Percentiles rank a stretch among this genome's conserved stretches.
Evolutionary conservation across 2,888 invertebrate genomes (phyloP).

Genomic region (Crematogaster levior): DNA sequence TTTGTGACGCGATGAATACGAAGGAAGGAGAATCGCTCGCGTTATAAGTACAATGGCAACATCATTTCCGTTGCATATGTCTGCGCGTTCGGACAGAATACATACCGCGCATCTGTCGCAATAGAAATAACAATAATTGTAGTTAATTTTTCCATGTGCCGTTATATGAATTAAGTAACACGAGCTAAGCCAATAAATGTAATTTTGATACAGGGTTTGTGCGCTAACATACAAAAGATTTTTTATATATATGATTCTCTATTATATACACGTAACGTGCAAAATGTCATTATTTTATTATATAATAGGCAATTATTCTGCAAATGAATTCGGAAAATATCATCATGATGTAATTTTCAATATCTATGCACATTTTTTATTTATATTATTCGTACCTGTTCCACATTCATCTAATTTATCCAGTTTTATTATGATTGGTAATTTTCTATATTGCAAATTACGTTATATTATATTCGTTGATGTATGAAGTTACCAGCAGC

Average conservation of each 20-base stretch:
- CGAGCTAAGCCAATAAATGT: slow-evolving; percentile 1
- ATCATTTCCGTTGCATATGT: slow-evolving; percentile 50
- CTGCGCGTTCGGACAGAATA: slow-evolving; percentile 24
- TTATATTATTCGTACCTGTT: background rate
- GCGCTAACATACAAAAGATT: background rate
- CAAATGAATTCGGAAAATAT: background rate
- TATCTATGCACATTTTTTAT: background rate
- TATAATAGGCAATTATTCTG: background rate
- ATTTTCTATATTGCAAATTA: slow-evolving; percentile 70
- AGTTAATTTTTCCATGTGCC: slow-evolving; percentile 28
- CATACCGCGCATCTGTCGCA: slow-evolving; percentile 40
- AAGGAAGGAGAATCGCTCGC: slow-evolving; percentile 30
- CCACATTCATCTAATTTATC: background rate
- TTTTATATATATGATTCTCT: background rate
- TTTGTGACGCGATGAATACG: slow-evolving; percentile 48
- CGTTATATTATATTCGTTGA: slow-evolving; percentile 65
- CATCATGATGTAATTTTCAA: background rate
- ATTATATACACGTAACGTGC: background rate
- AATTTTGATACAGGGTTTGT: background rate
- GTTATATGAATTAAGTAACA: slow-evolving; percentile 22
- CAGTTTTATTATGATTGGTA: background rate
- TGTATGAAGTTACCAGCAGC: slow-evolving; percentile 68
- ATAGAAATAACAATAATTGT: slow-evolving; percentile 45
- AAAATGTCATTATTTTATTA: background rate
- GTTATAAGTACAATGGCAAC: slow-evolving; percentile 48